Base-by-base conservation (phyloP, 2,113 vertebrate species). In the Actenoides lindsayi region DNA sequence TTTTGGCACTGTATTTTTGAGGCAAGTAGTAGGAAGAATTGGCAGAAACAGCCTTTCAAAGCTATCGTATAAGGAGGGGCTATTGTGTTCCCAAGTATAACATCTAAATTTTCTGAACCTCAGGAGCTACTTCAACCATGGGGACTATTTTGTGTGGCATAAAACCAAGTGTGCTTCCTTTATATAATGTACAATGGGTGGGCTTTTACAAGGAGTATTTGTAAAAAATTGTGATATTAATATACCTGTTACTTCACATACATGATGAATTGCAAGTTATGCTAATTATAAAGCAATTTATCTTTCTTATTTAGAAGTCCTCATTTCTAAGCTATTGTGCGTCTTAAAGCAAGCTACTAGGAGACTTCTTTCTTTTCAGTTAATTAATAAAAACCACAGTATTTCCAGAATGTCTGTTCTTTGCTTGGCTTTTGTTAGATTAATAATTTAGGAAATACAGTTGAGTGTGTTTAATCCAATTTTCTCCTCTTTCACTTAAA, bases 391-490 rank as follows among this genome's bases (percentile, higher is more conserved):
- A 95, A 93, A 85, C 39, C 53, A 8, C 28, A 83, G 16, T 75
- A 63, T 92, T 94, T 95, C 92, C 59, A 96, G 71, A 97, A 82
- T 86, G 27, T 31, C 35, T 79, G 31, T 70, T 81, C 56, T 77
- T 80, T 93, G 8, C 76, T 95, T 88, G 67, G 39, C 31, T 91
- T 95, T 88, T 94, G 46, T 92, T 60, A 35, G 51, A 87, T 94
- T 95, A 97, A 96, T 97, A 97, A 96, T 93, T 98, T 87, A 96
- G 67, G 60, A 85, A 85, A 82, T 73, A 78, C 56, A 44, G 27
- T 91, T 57, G 63, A 46, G 16, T 77, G 10, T 73, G 44, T 86
- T 93, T 88, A 91, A 81, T 93, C 57, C 21, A 39, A 8, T 77
- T 88, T 90, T 70, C n/a, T 87, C 5, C 20, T 84, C 24, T 86